phyloP scores from a whole-genome alignment of 2,888 invertebrate species.

The Eudemis profundana region DNA sequence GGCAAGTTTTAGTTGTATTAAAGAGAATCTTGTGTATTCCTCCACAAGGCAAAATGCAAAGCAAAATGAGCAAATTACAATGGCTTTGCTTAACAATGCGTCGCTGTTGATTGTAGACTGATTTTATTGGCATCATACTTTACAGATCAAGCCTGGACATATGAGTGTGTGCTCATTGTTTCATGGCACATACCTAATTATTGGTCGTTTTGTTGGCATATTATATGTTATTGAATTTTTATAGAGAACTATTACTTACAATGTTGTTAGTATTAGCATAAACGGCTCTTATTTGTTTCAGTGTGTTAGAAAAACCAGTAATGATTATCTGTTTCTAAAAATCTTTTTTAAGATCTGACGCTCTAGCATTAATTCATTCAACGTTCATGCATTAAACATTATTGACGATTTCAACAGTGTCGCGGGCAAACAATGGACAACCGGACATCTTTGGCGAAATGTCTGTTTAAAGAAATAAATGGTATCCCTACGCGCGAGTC shows the following conservation, averaged over 20 bases:
- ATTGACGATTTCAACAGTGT: slow-evolving; percentile 37
- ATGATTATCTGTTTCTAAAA: background rate
- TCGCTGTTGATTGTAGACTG: too few species aligned
- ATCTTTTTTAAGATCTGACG: background rate
- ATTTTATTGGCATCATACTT: too few species aligned
- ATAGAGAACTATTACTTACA: background rate
- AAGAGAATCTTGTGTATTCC: too few species aligned
- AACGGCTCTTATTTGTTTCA: background rate
- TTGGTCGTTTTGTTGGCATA: too few species aligned
- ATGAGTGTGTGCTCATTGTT: too few species aligned
- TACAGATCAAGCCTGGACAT: too few species aligned
- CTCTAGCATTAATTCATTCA: slow-evolving; percentile 9
- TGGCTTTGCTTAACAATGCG: too few species aligned
- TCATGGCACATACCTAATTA: too few species aligned
- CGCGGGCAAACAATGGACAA: slow-evolving; percentile 39
- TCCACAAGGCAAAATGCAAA: too few species aligned
- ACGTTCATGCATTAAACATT: slow-evolving; percentile 40
- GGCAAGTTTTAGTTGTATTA: too few species aligned
- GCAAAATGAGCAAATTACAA: too few species aligned
- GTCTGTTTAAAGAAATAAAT: slow-evolving; percentile 44
- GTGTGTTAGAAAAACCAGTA: background rate
- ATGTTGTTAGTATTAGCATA: background rate
- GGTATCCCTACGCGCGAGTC: slow-evolving; percentile 47
- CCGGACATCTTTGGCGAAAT: slow-evolving; percentile 45
- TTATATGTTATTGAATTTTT: too few species aligned